A percentile compares a stretch with the other conserved stretches of the same genome.
Evolutionary conservation across 2,797 vertebrate species (phyloP).

Genomic region (Lacerta bilineata): DNA sequence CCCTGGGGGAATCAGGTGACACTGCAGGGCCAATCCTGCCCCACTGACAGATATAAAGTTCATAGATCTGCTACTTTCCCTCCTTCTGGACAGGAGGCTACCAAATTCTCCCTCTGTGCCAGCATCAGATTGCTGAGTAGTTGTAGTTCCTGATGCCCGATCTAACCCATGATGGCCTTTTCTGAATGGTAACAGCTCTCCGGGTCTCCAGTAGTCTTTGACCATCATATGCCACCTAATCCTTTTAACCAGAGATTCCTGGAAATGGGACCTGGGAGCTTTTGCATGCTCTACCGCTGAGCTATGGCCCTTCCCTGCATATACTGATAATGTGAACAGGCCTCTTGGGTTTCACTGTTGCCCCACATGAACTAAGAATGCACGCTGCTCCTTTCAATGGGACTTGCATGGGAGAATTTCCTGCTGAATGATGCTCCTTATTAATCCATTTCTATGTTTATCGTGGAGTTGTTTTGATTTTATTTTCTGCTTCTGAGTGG

Average conservation of each 20-base stretch:
- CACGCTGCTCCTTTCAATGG: neutral
- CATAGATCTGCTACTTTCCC: neutral
- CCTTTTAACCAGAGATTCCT: too few species aligned
- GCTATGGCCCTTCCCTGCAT: neutral
- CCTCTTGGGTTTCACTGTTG: neutral
- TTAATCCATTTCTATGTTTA: neutral
- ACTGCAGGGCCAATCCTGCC: neutral
- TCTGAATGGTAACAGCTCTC: too few species aligned
- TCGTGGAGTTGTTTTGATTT: neutral
- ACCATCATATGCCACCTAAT: too few species aligned
- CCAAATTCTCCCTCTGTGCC: too few species aligned
- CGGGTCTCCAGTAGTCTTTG: too few species aligned
- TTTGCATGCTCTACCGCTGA: neutral
- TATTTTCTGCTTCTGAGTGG: neutral
- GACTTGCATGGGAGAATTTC: neutral
- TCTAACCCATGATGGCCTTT: too few species aligned
- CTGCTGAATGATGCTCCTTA: neutral
- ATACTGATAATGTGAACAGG: neutral
- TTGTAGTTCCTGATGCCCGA: too few species aligned
- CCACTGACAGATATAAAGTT: neutral
- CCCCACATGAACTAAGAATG: neutral
- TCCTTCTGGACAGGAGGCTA: too few species aligned
- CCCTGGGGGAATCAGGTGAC: neutral
- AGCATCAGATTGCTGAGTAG: too few species aligned
- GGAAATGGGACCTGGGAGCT: too few species aligned